Evolutionary conservation across 1,140 invertebrate genomes (phyloP), one percentile per base, ranked within the genome.

Genomic region (Zaprionus ghesquierei): DNA sequence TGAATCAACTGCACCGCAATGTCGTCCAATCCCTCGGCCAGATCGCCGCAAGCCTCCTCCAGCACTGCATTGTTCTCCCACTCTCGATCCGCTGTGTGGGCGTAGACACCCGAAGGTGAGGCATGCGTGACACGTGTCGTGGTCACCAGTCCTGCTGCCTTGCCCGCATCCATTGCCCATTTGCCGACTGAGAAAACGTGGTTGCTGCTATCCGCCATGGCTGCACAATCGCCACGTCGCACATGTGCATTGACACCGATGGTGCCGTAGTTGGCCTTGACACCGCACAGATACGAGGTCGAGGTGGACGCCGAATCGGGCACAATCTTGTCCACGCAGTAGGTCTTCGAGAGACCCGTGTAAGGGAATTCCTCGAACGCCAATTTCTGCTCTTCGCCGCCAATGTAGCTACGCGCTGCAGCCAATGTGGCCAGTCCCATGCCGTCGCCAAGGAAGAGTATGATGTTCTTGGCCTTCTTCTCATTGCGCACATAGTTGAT

Each of bases 281-380:
- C 95, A 3, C 97, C 97, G 8, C 94, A 93, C n/a, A 98, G 92
- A 78, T 96, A 97, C 0, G 97, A 96, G 0, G 97, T 98, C 0
- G 91, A 78, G 0, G 95, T 95, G 10, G 93, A 94, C 0, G 96
- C 96, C 0, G 96, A 96, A 91, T 98, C 97, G 0, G 97, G 94
- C 0, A 95, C 95, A 93, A 97, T 96, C 23, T 94, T 94, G 91
- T 98, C 95, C 13, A 96, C 94, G 85, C 95, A 97, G 91, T 98
- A 98, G 0, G 97, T 98, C 96, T 96, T 96, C 0, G 95, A 94
- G 2, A 97, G 91, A 13, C 94, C 96, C 2, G 94, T 93, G 58
- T 95, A 93, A 3, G 96, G 96, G 81, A 97, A 97, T 65, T 95
- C 93, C 80, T 97, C 96, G 84, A 96, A 97, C 18, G 94, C 94